Evolutionary conservation across 1,140 invertebrate genomes (phyloP).

Genomic region (Drosophila murphyi): DNA sequence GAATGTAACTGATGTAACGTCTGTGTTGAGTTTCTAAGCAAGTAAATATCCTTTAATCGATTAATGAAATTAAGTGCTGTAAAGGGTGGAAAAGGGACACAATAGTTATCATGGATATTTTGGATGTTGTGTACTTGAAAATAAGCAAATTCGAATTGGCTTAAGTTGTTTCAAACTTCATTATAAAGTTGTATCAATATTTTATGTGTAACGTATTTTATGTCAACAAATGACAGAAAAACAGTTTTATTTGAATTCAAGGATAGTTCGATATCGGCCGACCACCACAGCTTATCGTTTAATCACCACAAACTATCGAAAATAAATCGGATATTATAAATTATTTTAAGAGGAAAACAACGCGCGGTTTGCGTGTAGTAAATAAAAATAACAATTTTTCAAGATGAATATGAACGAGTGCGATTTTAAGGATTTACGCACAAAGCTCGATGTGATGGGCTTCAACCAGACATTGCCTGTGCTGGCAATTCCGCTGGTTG

Average conservation of each 20-base stretch:
- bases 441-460: slow-evolving; percentile 81
- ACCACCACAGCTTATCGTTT: slow-evolving; percentile 7
- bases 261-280: slow-evolving; percentile 4
- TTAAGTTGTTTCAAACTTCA: no score
- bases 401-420: slow-evolving; percentile 68
- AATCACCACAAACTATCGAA: slow-evolving; percentile 13
- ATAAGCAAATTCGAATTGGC: not conserved
- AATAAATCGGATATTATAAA: slow-evolving; percentile 21
- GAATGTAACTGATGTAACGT: not conserved
- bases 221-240: not conserved
- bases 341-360: slow-evolving; percentile 32
- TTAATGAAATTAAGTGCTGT: slow-evolving; percentile 4
- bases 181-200: not conserved
- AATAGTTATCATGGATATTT: not conserved
- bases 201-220: not conserved
- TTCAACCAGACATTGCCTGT: slow-evolving; percentile 78
- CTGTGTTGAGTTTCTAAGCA: not conserved
- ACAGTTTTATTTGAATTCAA: not conserved
- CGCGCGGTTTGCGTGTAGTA: slow-evolving; percentile 26
- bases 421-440: slow-evolving; percentile 76
- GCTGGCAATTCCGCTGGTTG: slow-evolving; percentile 87
- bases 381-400: slow-evolving; percentile 11
- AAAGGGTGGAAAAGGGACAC: not conserved
- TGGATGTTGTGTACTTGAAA: not conserved
- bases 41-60: slow-evolving; percentile 4